Evolutionary conservation across 2,113 vertebrate species (phyloP), one percentile per base, ranked within the genome.

Genomic region (Seriola rivoliana): DNA sequence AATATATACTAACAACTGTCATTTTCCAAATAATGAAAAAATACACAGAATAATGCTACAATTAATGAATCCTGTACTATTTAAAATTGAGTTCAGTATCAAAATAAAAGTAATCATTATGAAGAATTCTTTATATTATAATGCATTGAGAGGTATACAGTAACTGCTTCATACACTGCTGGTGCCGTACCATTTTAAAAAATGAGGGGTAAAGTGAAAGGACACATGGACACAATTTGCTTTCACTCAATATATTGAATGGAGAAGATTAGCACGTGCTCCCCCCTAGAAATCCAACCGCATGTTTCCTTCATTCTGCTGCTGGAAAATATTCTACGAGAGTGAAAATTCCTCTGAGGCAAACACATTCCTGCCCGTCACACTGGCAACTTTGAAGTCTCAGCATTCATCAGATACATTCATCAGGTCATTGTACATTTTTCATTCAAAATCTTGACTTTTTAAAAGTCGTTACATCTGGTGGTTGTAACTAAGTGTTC

Each of bases 171-270:
- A 29, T 34, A 17, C 19, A 8, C 55, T 69, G 74, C 66, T 72
- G 67, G 6, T 14, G 42, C 4, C 63, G 16, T 54, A 72, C 23
- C 16, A 4, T 46, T 67, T 67, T 34, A 36, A 17, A 63, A 48
- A 48, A 14, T 5, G 12, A 17, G 63, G 36, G 16, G 59, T 40
- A 12, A 77, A 21, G 9, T 62, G 10, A 75, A 50, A 54, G 7
- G 62, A 48, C 69, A 16, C 54, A 34, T 1, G 54, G 4, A 38
- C 69, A 12, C 44, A 25, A 1, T 74, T 81, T 60, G 44, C 54
- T 40, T 75, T 48, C 34, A 69, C 10, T 90, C 80, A 29, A 34
- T 70, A 69, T 77, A 81, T 82, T 71, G 52, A 79, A 59, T 17
- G 23, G n/a, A 13, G 44, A 12, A 34, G 60, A 50, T 29, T 1